Conservation (phyloP, 2,113 vertebrate genomes). For the Semnornis frantzii region DNA sequence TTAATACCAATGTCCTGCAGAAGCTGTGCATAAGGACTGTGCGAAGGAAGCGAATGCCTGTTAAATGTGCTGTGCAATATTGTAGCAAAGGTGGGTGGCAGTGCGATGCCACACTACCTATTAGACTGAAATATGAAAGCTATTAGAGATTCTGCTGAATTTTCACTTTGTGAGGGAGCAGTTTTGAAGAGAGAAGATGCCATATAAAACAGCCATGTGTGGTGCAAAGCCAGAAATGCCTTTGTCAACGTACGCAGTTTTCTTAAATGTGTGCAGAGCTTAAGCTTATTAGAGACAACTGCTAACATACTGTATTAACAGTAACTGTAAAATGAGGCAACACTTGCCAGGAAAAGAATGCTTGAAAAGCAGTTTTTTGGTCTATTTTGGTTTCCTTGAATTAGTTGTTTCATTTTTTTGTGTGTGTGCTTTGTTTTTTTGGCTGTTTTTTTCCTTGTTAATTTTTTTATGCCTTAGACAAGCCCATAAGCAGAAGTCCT, state of each 20-base stretch:
- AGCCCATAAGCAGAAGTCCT: background rate
- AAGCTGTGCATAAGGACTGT: conserved; percentile 13
- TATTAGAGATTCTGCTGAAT: conserved; percentile 75
- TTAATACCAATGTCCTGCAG: conserved; percentile 66
- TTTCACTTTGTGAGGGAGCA: conserved; percentile 64
- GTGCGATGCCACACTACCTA: conserved; percentile 56
- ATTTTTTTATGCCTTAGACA: background rate
- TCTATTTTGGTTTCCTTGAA: background rate
- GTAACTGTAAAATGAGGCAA: conserved; percentile 37
- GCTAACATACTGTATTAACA: conserved; percentile 5
- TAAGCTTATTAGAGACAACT: conserved; percentile 44
- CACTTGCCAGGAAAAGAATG: background rate
- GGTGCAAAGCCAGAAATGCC: conserved; percentile 23
- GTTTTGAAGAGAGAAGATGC: conserved; percentile 46
- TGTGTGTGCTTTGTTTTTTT: background rate
- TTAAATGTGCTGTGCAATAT: conserved; percentile 64
- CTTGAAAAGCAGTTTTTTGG: background rate
- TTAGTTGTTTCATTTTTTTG: background rate
- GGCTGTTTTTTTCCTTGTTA: no score
- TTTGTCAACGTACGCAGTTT: conserved; percentile 58
- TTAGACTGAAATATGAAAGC: conserved; percentile 77
- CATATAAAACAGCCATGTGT: conserved; percentile 41
- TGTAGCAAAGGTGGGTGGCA: conserved; percentile 62
- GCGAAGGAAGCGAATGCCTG: conserved; percentile 61
- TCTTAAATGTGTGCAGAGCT: conserved; percentile 9